Conservation (phyloP, 1,140 invertebrate genomes). For the Monochamus saltuarius region DNA sequence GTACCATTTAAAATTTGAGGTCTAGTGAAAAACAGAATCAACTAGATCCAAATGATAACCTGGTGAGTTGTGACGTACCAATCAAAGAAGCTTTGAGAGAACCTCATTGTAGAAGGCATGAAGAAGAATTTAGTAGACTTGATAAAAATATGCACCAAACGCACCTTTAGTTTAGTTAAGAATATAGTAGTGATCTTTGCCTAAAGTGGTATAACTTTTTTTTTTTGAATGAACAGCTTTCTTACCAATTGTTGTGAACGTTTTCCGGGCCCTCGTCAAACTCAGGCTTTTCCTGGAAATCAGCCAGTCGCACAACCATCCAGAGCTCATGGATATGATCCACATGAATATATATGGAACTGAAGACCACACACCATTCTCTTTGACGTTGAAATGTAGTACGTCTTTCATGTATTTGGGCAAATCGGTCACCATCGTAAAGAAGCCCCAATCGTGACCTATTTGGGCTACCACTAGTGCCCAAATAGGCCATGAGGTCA, state of each 20-base stretch:
- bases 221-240: conserved; percentile 1
- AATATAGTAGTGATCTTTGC: too few species aligned
- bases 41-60: too few species aligned
- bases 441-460: conserved; percentile 93
- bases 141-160: too few species aligned
- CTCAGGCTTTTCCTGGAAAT: conserved; percentile 60
- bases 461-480: conserved; percentile 72
- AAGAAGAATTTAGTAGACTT: too few species aligned
- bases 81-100: too few species aligned
- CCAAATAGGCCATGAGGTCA: conserved; percentile 75
- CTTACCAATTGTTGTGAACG: conserved; percentile 72
- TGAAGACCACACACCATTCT: conserved; percentile 68
- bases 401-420: conserved; percentile 92
- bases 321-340: conserved; percentile 67
- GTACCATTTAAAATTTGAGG: too few species aligned
- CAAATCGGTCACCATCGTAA: conserved; percentile 88
- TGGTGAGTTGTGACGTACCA: too few species aligned
- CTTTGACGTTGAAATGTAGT: conserved; percentile 77
- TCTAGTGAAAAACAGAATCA: too few species aligned
- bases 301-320: conserved; percentile 68
- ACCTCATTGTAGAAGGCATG: too few species aligned
- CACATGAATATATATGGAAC: conserved; percentile 75
- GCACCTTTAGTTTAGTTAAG: too few species aligned
- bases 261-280: conserved; percentile 65
- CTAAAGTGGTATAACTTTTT: too few species aligned